Evolutionary conservation across 1,140 invertebrate species (phyloP), one percentile per base, ranked within the genome.

Genomic region (Chrysomallon squamiferum): DNA sequence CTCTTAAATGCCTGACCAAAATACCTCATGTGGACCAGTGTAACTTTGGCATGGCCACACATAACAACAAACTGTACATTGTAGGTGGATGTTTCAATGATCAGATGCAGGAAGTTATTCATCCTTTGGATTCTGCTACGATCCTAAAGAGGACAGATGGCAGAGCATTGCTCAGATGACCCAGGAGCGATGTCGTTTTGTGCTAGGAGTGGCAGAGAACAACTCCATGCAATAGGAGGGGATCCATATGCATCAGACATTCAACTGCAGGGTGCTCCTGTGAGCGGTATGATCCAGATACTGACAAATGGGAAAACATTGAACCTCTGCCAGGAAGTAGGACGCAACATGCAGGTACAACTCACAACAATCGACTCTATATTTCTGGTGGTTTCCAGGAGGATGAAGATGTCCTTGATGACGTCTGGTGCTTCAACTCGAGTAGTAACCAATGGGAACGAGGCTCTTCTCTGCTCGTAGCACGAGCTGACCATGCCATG

Each of bases 1-100:
- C 88, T 72, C 91, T 91, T 90, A 87, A 89, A 64, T 87, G 89
- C 72, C 75, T 92, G 11, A 92, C 91, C 11, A 88, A 88, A 38
- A 92, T 92, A 68, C 91, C 91, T 4, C 90, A 92, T 75, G 89
- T 92, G 3, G 90, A 92, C 74, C 91, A 92, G 77, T 92, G 90
- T 79, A 92, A 92, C 76, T 92, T 91, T 84, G 91, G 91, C n/a
- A 90, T 90, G 35, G 88, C 90, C 15, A 90, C 92, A 2, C 81
- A 91, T 0, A 88, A 90, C 67, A 92, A 92, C 77, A 87, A 91
- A 70, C 81, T 93, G 0, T 93, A 90, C 77, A 88, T 92, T 13
- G 88, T 92, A 33, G 92, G 92, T 20, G 87, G 87, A 2, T 92
- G 91, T 68, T 92, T 91, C 74, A 91, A 92, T 83, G 90, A 88